Conservation (phyloP, 2,113 vertebrate species). For the Antigone vipio region DNA sequence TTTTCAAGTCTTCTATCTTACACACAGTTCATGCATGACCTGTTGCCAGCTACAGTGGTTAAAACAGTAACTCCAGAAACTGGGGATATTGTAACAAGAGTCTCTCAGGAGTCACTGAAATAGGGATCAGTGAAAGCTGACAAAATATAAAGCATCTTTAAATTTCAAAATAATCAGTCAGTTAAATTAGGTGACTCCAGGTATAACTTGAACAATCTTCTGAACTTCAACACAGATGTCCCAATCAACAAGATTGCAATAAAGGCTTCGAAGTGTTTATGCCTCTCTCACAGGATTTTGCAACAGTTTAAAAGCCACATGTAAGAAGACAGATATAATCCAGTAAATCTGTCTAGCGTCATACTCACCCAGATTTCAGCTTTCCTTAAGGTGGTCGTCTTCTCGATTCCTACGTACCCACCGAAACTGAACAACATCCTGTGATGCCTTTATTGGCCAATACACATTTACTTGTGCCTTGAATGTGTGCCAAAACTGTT, state of each 20-base stretch:
- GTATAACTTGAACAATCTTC: neutral
- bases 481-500: neutral
- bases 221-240: neutral
- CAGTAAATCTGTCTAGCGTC: neutral
- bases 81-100: neutral
- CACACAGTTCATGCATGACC: neutral
- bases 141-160: neutral
- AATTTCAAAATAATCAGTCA: neutral
- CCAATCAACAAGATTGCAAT: neutral
- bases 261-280: neutral
- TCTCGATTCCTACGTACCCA: neutral
- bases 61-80: neutral
- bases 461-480: neutral
- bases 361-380: neutral
- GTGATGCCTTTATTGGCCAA: neutral
- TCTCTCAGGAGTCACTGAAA: neutral
- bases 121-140: neutral
- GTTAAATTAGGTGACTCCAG: neutral
- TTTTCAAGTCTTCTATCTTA: neutral
- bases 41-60: neutral
- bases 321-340: neutral
- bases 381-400: neutral
- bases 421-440: neutral
- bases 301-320: neutral
- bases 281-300: neutral